phyloP scores from a whole-genome alignment of 1,140 invertebrate genomes.

The Uloborus diversus region DNA sequence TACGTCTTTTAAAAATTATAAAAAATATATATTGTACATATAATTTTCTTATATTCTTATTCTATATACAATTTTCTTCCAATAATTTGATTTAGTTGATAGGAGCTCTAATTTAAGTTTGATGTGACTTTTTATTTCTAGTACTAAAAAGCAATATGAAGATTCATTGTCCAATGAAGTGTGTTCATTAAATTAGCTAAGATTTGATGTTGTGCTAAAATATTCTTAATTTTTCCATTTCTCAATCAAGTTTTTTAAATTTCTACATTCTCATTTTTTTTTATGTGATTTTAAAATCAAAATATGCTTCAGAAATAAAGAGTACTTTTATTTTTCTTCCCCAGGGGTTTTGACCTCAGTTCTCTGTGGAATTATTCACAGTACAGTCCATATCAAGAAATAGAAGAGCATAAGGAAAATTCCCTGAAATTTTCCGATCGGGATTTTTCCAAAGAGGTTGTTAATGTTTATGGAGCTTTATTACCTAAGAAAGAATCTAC shows the following conservation, averaged over 20 bases:
- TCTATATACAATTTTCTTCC: too few relatives aligned
- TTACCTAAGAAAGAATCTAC: not conserved
- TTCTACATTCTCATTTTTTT: too few relatives aligned
- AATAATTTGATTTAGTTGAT: too few relatives aligned
- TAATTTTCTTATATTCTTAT: too few relatives aligned
- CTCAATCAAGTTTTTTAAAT: not conserved
- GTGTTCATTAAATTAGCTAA: not conserved
- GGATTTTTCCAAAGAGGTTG: conserved; percentile 56
- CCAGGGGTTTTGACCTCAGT: not conserved
- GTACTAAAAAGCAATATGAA: too few relatives aligned
- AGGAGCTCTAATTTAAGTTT: too few relatives aligned
- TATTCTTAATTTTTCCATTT: not conserved
- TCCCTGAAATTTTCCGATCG: not conserved
- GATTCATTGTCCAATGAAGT: too few relatives aligned
- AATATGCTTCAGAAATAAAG: not conserved
- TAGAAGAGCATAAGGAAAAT: not conserved
- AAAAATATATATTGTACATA: too few relatives aligned
- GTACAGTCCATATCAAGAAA: not conserved
- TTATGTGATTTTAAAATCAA: too few relatives aligned
- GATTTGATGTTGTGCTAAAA: not conserved
- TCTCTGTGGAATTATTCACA: not conserved
- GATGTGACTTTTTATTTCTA: too few relatives aligned
- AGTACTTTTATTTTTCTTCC: not conserved
- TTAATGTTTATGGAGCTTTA: conserved; percentile 56
- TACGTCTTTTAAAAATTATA: too few relatives aligned